Conservation (phyloP, 2,888 invertebrate species). For the Tortricodes alternella region DNA sequence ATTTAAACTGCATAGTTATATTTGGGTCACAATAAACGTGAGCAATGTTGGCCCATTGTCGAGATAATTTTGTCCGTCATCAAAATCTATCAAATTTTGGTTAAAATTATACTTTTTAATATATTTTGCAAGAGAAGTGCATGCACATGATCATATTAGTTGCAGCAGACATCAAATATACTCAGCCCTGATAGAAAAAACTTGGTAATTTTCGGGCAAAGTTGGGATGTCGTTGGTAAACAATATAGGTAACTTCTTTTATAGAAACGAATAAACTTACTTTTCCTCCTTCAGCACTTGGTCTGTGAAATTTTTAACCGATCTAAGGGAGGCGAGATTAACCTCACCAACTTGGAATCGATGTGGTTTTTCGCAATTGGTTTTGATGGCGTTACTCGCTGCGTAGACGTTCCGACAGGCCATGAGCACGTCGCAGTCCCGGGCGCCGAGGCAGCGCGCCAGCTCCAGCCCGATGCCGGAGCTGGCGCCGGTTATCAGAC, state of each 20-base stretch:
- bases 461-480: constrained; percentile 97
- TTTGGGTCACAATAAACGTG: no score
- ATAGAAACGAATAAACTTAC: constrained; percentile 41
- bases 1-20: no score
- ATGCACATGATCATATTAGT: no score
- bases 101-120: no score
- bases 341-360: constrained; percentile 55
- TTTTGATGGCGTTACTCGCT: constrained; percentile 71
- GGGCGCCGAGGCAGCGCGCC: constrained; percentile 89
- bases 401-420: constrained; percentile 90
- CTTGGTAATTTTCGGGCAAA: not conserved
- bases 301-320: constrained; percentile 61
- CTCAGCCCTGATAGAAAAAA: no score
- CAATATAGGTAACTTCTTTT: no score
- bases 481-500: constrained; percentile 96
- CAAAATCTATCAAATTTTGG: no score
- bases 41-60: no score
- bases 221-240: no score
- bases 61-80: no score
- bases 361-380: constrained; percentile 44
- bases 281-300: constrained; percentile 50
- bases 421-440: constrained; percentile 92
- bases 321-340: constrained; percentile 65
- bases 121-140: no score
- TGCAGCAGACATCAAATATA: no score